A percentile compares a stretch with the other conserved stretches of the same genome.
phyloP scores from a whole-genome alignment of 2,797 vertebrate genomes.

The Taeniopygia guttata region DNA sequence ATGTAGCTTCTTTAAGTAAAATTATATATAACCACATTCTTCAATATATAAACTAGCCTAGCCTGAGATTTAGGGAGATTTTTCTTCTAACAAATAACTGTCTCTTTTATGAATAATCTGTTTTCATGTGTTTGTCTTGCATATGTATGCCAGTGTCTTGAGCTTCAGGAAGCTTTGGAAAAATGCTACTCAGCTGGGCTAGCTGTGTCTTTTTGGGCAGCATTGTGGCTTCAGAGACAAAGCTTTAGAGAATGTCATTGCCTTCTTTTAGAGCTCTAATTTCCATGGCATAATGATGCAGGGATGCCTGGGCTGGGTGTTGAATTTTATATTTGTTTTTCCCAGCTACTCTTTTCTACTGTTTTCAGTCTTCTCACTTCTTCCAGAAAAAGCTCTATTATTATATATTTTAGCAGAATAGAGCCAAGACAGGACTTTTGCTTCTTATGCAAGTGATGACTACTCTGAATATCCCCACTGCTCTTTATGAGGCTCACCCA shows the following conservation, averaged over 20 bases:
- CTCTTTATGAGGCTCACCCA: background rate
- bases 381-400: background rate
- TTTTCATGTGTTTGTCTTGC: background rate
- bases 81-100: background rate
- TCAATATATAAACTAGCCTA: background rate
- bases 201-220: background rate
- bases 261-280: background rate
- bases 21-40: background rate
- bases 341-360: background rate
- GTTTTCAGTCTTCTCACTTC: background rate
- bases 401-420: background rate
- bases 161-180: background rate
- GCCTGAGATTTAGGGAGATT: background rate
- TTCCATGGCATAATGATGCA: background rate
- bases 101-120: background rate
- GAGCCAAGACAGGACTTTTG: background rate
- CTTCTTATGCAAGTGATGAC: background rate
- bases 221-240: background rate
- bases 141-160: background rate
- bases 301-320: background rate
- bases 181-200: background rate
- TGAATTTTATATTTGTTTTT: background rate
- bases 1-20: background rate
- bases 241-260: background rate
- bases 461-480: background rate